Percentiles rank a stretch among this genome's conserved stretches.
Evolutionary conservation across 2,113 vertebrate genomes (phyloP).

Genomic region (Triplophysa dalaica): DNA sequence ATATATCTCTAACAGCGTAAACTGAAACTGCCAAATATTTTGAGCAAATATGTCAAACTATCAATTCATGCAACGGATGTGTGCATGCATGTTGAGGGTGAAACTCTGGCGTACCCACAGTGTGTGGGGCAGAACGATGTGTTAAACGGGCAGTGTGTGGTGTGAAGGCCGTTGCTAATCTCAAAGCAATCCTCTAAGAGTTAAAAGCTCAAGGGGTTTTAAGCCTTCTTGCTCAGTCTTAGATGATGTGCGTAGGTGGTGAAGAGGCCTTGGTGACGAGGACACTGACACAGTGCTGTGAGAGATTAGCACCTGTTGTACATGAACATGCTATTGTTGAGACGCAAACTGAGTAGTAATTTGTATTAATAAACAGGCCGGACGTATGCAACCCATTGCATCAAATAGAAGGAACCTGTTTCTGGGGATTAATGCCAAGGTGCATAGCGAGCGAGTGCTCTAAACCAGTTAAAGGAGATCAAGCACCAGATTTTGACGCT

Average conservation of each 20-base stretch:
- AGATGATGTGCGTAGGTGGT: constrained; percentile 45
- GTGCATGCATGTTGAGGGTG: neutral
- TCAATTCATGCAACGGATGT: neutral
- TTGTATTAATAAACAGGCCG: neutral
- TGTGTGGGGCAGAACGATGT: neutral
- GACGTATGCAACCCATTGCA: neutral
- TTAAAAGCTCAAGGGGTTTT: constrained; percentile 56
- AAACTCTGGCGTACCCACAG: neutral
- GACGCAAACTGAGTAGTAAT: neutral
- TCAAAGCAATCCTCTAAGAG: constrained; percentile 50
- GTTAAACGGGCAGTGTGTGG: constrained; percentile 13
- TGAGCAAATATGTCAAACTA: neutral
- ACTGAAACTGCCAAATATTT: neutral
- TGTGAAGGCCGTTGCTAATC: constrained; percentile 47
- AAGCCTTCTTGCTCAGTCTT: constrained; percentile 53
- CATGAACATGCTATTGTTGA: neutral
- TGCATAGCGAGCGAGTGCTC: constrained; percentile 16
- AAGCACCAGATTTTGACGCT: constrained; percentile 45
- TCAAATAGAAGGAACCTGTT: neutral
- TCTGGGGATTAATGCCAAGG: constrained; percentile 15
- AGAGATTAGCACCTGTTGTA: constrained; percentile 42
- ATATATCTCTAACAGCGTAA: neutral
- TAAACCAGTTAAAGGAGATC: constrained; percentile 50
- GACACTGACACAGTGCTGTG: constrained; percentile 15
- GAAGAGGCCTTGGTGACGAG: constrained; percentile 26